Evolutionary conservation across 2,797 vertebrate genomes (phyloP).

Genomic region (Coregonus sp.): DNA sequence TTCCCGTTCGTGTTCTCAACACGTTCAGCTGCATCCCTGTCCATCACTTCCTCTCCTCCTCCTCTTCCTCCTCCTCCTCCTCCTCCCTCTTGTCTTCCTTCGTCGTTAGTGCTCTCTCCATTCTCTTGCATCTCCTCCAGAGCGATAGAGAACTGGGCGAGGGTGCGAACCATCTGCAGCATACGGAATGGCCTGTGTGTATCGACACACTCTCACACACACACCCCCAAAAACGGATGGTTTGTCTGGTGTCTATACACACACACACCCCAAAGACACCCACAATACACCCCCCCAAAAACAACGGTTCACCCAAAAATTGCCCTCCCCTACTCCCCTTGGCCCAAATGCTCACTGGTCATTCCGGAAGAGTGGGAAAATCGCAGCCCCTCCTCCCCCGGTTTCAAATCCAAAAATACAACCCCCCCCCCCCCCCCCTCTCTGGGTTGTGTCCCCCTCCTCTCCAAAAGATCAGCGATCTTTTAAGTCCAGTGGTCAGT

Average conservation of each 20-base stretch:
- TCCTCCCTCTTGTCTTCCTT: constrained; percentile 65
- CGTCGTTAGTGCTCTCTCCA: constrained; percentile 79
- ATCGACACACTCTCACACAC: background rate
- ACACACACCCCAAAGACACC: constrained; percentile 6
- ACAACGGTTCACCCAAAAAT: background rate
- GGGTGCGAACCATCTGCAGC: constrained; percentile 98
- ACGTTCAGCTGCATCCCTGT: constrained; percentile 70
- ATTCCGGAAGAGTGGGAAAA: background rate
- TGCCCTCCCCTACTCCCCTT: background rate
- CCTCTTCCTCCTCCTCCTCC: constrained; percentile 45
- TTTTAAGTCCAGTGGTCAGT: constrained; percentile 12
- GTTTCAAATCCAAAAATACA: constrained; percentile 15
- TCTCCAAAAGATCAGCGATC: constrained; percentile 9
- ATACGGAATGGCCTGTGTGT: constrained; percentile 75
- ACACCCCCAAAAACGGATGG: constrained; percentile 11
- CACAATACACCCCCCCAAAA: constrained; percentile 16
- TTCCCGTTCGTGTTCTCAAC: constrained; percentile 59
- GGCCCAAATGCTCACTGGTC: background rate
- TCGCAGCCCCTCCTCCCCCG: background rate
- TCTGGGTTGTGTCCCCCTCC: constrained; percentile 10
- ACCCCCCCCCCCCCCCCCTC: constrained; percentile 1
- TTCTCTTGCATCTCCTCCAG: constrained; percentile 96
- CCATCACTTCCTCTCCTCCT: constrained; percentile 59
- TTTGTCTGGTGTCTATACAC: background rate
- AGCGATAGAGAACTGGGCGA: constrained; percentile 97